Evolutionary conservation across 2,113 vertebrate genomes (phyloP).

Genomic region (Channa maculata): DNA sequence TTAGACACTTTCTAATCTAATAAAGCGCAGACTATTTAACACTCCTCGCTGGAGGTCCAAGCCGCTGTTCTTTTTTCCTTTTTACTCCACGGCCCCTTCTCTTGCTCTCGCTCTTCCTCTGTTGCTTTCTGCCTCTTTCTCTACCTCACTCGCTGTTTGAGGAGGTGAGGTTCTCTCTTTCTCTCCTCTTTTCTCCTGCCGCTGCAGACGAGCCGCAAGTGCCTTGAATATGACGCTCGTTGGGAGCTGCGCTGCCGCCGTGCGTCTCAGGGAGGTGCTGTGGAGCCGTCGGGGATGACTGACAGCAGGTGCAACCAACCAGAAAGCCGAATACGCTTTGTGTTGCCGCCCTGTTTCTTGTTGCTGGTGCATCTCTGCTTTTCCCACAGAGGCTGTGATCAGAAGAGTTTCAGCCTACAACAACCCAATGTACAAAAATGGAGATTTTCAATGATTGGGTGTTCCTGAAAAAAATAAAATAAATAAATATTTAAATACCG

Average conservation of each 20-base stretch:
- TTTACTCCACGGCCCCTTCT: conserved; percentile 75
- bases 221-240: conserved; percentile 78
- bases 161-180: conserved; percentile 66
- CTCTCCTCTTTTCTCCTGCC: conserved; percentile 66
- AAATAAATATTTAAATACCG: no score
- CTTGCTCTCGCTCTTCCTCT: conserved; percentile 30
- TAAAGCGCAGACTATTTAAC: conserved; percentile 70
- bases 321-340: not conserved
- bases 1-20: conserved; percentile 59
- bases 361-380: conserved; percentile 52
- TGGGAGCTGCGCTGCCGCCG: conserved; percentile 70
- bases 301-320: conserved; percentile 69
- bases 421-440: not conserved
- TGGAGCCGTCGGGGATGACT: conserved; percentile 64
- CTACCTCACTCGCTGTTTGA: conserved; percentile 65
- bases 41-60: conserved; percentile 74
- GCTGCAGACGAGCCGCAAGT: conserved; percentile 79
- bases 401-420: not conserved
- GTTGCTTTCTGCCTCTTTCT: conserved; percentile 32
- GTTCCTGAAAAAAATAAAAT: no score
- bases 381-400: not conserved
- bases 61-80: conserved; percentile 35
- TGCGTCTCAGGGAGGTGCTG: conserved; percentile 79
- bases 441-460: not conserved
- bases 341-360: conserved; percentile 49